Evolutionary conservation across 1,140 invertebrate species (phyloP).

Genomic region (Cydia strobilella): DNA sequence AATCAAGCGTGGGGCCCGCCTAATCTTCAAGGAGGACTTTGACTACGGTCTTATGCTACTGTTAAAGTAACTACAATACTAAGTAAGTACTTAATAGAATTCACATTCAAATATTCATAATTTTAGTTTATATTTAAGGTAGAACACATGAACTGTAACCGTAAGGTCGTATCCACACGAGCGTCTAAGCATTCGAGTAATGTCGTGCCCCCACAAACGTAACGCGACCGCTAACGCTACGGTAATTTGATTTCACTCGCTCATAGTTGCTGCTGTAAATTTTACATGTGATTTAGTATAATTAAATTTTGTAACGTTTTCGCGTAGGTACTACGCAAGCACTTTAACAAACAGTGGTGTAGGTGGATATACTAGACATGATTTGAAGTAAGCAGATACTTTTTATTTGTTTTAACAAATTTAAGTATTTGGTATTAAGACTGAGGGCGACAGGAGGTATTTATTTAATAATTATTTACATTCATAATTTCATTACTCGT

Average conservation of each 20-base stretch:
- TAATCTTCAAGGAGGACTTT: too few relatives aligned
- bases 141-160: background rate
- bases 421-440: too few relatives aligned
- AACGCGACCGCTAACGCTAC: constrained; percentile 62
- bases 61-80: background rate
- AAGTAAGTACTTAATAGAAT: background rate
- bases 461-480: too few relatives aligned
- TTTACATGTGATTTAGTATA: constrained; percentile 41
- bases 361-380: background rate
- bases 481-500: too few relatives aligned
- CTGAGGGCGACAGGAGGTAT: too few relatives aligned
- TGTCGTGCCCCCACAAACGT: constrained; percentile 50
- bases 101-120: background rate
- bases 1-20: too few relatives aligned
- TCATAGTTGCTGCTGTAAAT: constrained; percentile 62
- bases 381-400: too few relatives aligned
- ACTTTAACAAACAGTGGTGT: background rate
- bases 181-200: constrained; percentile 42
- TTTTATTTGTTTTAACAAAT: too few relatives aligned
- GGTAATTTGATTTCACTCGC: constrained; percentile 67
- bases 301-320: constrained; percentile 47
- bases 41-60: too few relatives aligned
- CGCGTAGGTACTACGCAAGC: constrained; percentile 27
- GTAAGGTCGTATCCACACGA: constrained; percentile 3
- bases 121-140: background rate